Conservation (phyloP, 92 coral and sea anemone species). For the Heteractis magnifica region DNA sequence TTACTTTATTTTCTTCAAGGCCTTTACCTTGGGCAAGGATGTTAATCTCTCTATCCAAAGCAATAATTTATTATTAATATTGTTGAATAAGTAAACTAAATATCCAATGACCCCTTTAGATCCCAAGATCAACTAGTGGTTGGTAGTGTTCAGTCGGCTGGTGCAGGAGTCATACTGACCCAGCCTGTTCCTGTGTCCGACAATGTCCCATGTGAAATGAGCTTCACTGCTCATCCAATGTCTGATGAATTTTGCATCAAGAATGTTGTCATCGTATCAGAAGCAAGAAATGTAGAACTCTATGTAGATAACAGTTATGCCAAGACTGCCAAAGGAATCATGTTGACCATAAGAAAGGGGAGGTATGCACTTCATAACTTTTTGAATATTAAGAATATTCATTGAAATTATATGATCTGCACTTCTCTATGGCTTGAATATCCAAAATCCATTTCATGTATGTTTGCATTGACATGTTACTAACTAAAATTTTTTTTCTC, state of each 20-base stretch:
- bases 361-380: conserved; percentile 50
- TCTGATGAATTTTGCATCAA: conserved; percentile 91
- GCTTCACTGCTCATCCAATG: conserved; percentile 94
- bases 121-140: conserved; percentile 94
- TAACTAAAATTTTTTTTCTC: not conserved
- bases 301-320: conserved; percentile 91
- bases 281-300: conserved; percentile 96
- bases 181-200: conserved; percentile 76
- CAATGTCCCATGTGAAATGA: conserved; percentile 87
- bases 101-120: conserved; percentile 32
- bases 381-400: not conserved
- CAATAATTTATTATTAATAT: not conserved
- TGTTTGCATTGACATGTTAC: too few species aligned
- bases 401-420: too few species aligned
- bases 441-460: too few species aligned
- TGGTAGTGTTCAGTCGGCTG: conserved; percentile 93
- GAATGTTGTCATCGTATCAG: conserved; percentile 88
- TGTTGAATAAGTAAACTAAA: not conserved
- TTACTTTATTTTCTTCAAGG: too few species aligned
- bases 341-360: conserved; percentile 91
- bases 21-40: too few species aligned
- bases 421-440: not conserved
- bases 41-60: too few species aligned
- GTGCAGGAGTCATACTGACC: conserved; percentile 82
- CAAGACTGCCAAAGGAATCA: conserved; percentile 90